Conservation (phyloP, 53 echinoderm and acorn worm genomes). For the Mesocentrotus franciscanus region DNA sequence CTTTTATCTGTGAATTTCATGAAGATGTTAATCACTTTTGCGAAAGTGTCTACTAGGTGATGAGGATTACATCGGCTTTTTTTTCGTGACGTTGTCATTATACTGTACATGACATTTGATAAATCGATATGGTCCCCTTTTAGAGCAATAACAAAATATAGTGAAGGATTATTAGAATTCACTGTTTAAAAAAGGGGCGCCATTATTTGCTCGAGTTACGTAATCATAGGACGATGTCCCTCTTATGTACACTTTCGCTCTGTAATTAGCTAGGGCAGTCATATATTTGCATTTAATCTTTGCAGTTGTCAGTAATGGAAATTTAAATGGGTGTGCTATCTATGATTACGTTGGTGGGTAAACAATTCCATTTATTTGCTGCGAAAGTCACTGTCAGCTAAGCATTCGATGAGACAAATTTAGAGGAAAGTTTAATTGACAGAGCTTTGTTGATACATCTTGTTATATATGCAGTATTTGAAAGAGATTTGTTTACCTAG, state of each 20-base stretch:
- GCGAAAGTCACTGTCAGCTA: not conserved
- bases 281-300: not conserved
- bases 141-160: not conserved
- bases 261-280: not conserved
- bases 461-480: not conserved
- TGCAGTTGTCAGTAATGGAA: not conserved
- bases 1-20: not conserved
- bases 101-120: not conserved
- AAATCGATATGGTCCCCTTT: not conserved
- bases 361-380: not conserved
- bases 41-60: not conserved
- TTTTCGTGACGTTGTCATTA: not conserved
- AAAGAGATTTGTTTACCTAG: not conserved
- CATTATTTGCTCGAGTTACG: not conserved
- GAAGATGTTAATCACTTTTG: not conserved
- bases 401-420: not conserved
- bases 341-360: not conserved
- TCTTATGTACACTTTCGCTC: not conserved
- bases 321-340: not conserved
- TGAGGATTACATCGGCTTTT: not conserved
- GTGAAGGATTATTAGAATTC: not conserved
- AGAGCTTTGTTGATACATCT: not conserved
- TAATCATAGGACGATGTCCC: not conserved
- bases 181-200: not conserved
- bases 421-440: not conserved